A percentile compares a stretch with the other conserved stretches of the same genome.
phyloP scores from a whole-genome alignment of 2,113 vertebrate genomes.

The Indicator maculatus region DNA sequence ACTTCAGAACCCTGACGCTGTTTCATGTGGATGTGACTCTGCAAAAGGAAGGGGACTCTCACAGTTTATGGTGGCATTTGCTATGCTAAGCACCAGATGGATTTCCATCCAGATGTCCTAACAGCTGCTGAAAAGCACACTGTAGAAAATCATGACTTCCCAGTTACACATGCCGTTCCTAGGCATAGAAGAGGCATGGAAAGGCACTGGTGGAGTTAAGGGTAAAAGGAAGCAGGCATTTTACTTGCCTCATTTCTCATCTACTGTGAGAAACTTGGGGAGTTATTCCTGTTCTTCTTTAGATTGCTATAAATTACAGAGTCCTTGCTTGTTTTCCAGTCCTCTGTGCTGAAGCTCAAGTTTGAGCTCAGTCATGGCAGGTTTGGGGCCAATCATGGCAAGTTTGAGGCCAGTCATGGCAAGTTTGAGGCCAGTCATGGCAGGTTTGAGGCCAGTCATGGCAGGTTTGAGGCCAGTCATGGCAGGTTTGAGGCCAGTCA shows the following conservation, averaged over 20 bases:
- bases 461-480: too few relatives aligned
- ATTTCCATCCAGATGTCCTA: slow-evolving; percentile 35
- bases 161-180: not conserved
- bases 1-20: not conserved
- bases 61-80: not conserved
- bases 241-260: not conserved
- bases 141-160: not conserved
- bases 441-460: too few relatives aligned
- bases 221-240: not conserved
- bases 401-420: too few relatives aligned
- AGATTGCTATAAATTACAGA: not conserved
- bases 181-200: not conserved
- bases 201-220: not conserved
- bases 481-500: too few relatives aligned
- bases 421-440: too few relatives aligned
- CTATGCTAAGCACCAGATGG: not conserved
- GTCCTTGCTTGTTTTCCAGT: not conserved
- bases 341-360: not conserved
- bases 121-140: slow-evolving; percentile 24
- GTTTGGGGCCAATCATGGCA: too few relatives aligned
- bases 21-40: not conserved
- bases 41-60: not conserved
- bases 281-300: not conserved
- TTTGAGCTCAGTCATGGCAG: not conserved
- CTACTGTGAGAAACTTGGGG: not conserved